These are phyloP conservation scores for Nezara viridula DNA, from an alignment of 2,888 invertebrate species.

Conservation along the genomic window DNA sequence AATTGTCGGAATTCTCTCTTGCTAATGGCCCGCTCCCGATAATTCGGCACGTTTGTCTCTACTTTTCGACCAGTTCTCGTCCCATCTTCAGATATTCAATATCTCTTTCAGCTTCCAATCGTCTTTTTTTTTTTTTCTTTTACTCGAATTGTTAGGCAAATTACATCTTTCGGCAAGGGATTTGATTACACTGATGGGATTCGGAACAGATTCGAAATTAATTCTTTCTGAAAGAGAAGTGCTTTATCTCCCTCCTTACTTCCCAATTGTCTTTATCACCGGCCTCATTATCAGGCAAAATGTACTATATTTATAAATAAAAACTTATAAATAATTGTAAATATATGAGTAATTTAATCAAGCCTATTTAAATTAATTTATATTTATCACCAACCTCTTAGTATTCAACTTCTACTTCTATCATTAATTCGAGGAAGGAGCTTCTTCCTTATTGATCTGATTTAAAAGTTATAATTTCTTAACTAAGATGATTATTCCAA, in stretches of 20 bases:
- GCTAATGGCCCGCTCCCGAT: conserved; percentile 3
- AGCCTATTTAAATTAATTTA: too few relatives aligned
- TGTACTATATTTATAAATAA: background rate
- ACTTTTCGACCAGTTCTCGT: background rate
- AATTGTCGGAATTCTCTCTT: conserved; percentile 23
- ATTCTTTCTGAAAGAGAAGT: background rate
- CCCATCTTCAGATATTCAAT: conserved; percentile 25
- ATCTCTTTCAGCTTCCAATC: background rate
- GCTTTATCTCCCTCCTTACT: background rate
- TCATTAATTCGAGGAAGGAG: too few relatives aligned
- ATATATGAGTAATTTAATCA: too few relatives aligned
- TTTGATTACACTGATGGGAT: background rate
- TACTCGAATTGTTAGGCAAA: background rate
- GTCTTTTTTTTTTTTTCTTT: background rate
- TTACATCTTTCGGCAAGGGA: background rate
- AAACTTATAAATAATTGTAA: too few relatives aligned
- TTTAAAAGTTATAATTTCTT: too few relatives aligned
- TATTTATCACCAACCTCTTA: too few relatives aligned
- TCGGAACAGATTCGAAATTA: background rate
- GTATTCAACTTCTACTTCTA: too few relatives aligned
- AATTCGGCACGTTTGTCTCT: conserved; percentile 41
- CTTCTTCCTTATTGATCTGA: too few relatives aligned
- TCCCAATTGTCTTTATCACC: too few relatives aligned
- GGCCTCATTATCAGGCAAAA: background rate
- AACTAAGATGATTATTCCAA: too few relatives aligned